Evolutionary conservation across 2,797 vertebrate species (phyloP).

Genomic region (Hipposideros larvatus): DNA sequence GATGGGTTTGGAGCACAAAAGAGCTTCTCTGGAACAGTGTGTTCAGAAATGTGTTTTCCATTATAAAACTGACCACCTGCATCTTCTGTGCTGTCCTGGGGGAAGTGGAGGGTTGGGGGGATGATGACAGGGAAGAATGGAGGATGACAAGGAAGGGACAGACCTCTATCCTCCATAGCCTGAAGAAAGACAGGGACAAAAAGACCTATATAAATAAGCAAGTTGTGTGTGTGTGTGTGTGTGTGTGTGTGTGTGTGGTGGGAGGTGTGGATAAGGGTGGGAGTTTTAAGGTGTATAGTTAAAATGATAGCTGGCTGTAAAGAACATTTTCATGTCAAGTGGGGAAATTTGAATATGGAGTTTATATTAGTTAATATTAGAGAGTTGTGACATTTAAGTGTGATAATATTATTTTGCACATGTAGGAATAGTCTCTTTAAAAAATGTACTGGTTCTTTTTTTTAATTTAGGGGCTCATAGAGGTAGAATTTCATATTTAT

Average conservation of each 20-base stretch:
- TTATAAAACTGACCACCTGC: conserved; percentile 63
- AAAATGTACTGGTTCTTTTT: not conserved
- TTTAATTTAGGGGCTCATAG: not conserved
- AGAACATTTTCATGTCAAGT: not conserved
- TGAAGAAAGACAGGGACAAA: not conserved
- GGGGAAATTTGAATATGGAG: not conserved
- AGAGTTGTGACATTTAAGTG: not conserved
- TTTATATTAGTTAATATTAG: conserved; percentile 21
- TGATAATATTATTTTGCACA: conserved; percentile 8
- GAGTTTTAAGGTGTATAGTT: not conserved
- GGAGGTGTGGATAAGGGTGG: not conserved
- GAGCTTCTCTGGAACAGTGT: conserved; percentile 68
- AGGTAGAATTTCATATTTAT: not conserved
- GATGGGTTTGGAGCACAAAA: conserved; percentile 51
- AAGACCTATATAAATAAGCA: not conserved
- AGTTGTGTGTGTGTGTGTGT: too few species aligned
- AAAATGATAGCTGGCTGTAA: not conserved
- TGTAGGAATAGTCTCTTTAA: not conserved
- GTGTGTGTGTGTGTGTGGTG: too few species aligned
- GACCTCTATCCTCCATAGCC: not conserved
- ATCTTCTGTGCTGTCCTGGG: conserved; percentile 30
- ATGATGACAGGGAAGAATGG: too few species aligned
- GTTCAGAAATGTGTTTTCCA: conserved; percentile 72
- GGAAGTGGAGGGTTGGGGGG: not conserved
- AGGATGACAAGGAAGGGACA: not conserved